Evolutionary conservation across 2,797 vertebrate genomes (phyloP).

Genomic region (Oceanodroma leucorhoa): DNA sequence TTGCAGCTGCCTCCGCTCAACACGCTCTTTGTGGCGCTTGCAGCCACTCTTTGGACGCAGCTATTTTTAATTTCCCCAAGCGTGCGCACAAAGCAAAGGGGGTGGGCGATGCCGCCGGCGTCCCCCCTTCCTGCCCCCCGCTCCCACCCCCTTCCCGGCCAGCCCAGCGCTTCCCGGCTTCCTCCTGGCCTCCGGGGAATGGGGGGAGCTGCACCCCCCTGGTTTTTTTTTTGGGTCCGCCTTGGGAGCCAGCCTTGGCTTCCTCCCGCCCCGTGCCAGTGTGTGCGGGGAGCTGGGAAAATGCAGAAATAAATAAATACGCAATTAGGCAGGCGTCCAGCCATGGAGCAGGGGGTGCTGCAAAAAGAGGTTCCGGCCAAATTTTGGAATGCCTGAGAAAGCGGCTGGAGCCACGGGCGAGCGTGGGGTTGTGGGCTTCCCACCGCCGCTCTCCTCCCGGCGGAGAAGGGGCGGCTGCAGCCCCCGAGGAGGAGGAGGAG

Average conservation of each 20-base stretch:
- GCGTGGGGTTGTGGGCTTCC: constrained; percentile 65
- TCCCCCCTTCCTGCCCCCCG: background rate
- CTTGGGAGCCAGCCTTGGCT: background rate
- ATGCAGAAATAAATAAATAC: constrained; percentile 71
- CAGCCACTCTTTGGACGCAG: constrained; percentile 47
- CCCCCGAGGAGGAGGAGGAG: background rate
- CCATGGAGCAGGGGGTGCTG: background rate
- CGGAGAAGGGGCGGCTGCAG: accelerated
- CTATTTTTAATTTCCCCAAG: constrained; percentile 70
- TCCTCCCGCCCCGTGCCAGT: background rate
- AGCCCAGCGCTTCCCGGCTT: background rate
- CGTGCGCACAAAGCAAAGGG: constrained; percentile 33
- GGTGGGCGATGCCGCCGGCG: constrained; percentile 18
- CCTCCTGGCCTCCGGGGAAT: background rate
- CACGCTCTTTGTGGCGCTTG: constrained; percentile 9
- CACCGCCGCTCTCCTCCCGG: background rate
- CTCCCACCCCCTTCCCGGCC: constrained; percentile 13
- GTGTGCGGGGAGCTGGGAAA: constrained; percentile 66
- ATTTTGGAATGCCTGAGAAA: constrained; percentile 77
- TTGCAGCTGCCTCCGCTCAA: constrained; percentile 60
- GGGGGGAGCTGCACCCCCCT: background rate
- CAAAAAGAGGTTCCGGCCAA: constrained; percentile 17
- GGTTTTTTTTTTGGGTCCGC: background rate
- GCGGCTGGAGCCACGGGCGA: constrained; percentile 5
- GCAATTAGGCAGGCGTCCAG: constrained; percentile 73